phyloP scores from a whole-genome alignment of 2,888 invertebrate species.

The Drosophila hamatofila region DNA sequence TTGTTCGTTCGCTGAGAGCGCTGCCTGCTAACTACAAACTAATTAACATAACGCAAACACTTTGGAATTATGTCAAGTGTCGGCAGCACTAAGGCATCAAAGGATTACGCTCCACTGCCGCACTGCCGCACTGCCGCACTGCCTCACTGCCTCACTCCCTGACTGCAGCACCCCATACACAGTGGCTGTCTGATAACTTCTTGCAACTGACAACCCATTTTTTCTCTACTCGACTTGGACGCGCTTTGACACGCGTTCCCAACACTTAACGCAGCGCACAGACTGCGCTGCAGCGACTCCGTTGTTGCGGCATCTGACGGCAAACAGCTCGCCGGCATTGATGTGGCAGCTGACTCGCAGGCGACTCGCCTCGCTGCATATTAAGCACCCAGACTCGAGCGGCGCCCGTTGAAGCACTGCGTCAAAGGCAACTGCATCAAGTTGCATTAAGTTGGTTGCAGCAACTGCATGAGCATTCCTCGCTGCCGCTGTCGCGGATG shows the following conservation, averaged over 20 bases:
- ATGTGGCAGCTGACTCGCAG: constrained; percentile 25
- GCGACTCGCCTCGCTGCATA: constrained; percentile 53
- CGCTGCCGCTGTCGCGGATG: too few species aligned
- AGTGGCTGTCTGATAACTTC: constrained; percentile 44
- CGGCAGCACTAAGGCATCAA: constrained; percentile 58
- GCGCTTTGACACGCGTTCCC: constrained; percentile 69
- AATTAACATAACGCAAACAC: constrained; percentile 79
- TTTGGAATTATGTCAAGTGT: constrained; percentile 77
- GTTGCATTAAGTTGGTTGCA: constrained; percentile 25
- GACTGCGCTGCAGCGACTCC: constrained; percentile 55
- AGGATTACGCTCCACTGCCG: constrained; percentile 54
- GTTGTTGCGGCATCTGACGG: constrained; percentile 30
- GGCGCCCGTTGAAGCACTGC: constrained; percentile 47
- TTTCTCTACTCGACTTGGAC: constrained; percentile 13
- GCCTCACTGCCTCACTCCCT: too few species aligned
- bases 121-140: background rate
- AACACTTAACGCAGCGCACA: constrained; percentile 58
- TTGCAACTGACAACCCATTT: constrained; percentile 53
- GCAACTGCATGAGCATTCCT: constrained; percentile 22
- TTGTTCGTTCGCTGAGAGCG: constrained; percentile 37
- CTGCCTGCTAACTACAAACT: constrained; percentile 56
- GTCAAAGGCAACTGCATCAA: constrained; percentile 41
- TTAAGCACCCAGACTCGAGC: constrained; percentile 62
- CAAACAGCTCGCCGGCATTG: constrained; percentile 46
- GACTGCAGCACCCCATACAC: constrained; percentile 12